phyloP scores from a whole-genome alignment of 2,888 invertebrate genomes.

The Acholoe squamosa region DNA sequence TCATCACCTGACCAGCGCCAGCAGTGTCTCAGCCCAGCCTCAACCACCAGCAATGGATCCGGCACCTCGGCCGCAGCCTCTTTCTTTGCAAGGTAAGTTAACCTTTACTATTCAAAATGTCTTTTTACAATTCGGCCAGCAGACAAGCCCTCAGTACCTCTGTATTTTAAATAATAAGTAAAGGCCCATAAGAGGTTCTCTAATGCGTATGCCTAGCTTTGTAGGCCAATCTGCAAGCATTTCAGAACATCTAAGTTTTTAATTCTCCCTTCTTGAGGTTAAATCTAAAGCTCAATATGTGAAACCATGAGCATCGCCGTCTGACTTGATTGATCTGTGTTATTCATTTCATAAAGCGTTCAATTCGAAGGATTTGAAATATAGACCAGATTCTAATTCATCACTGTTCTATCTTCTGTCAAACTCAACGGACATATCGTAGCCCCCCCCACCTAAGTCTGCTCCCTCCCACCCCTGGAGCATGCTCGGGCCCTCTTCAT shows the following conservation, averaged over 20 bases:
- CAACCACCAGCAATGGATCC: conserved; percentile 60
- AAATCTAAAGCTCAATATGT: no score
- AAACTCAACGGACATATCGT: not conserved
- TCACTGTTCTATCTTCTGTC: not conserved
- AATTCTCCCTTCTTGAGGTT: no score
- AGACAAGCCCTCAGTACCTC: no score
- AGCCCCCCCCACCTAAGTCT: not conserved
- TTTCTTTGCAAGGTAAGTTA: conserved; percentile 62
- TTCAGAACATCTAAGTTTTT: no score
- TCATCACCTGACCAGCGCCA: not conserved
- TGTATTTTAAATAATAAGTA: no score
- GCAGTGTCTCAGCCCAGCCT: conserved; percentile 42
- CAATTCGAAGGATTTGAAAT: no score
- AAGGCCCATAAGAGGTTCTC: no score
- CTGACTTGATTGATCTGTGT: no score
- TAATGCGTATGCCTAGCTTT: no score
- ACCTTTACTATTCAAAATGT: not conserved
- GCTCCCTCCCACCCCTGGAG: not conserved
- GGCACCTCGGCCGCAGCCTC: conserved; percentile 61
- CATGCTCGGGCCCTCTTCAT: not conserved
- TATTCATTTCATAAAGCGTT: no score
- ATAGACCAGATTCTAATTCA: not conserved
- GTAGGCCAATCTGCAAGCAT: not conserved
- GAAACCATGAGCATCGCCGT: no score
- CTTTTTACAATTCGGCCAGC: no score